Evolutionary conservation across 2,888 invertebrate genomes (phyloP), one percentile per base, ranked within the genome.

Genomic region (Cyclophora punctaria): DNA sequence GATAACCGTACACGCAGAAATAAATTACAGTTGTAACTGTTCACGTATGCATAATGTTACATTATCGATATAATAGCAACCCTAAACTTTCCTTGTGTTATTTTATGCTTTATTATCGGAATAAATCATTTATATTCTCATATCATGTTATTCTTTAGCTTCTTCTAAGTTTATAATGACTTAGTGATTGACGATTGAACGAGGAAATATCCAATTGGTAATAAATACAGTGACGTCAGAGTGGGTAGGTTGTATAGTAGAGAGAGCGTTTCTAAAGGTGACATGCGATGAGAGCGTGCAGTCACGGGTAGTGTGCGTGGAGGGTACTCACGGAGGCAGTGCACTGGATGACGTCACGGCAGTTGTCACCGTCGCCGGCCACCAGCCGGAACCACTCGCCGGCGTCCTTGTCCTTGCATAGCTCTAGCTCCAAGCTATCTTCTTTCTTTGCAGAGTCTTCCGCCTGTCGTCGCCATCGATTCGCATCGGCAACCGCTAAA

Each of bases 381-480:
- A 95, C 94, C 75, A 97, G 90, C 73, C 97, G 93, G 90, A 97
- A 97, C 96, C 96, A 97, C 88, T 97, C 97, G 59, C 96, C 96
- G 48, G 97, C 96, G 87, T 96, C 96, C 90, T 96, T 96, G 90
- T 96, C 96, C 90, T 96, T 96, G 90, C 97, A 97, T 66, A 97
- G 91, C 83, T 96, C 96, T 75, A 90, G 92, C 83, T 96, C 96
- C 83, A 95, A 94, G 80, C 93, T 95, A 69, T 96, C 96, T 69
- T 95, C 95, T 87, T 95, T 95, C 86, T 95, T 95, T 62, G 74
- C 73, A 43, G 89, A 69, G 48, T 91, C 92, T 57, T 93, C 92
- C 44, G 93, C 91, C 76, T 94, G 94, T 70, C 93, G 90, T 83
- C 91, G 90, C 70, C 90, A 90, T 72, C 94, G 90, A 67, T 84